Base-by-base conservation (phyloP, 2,113 vertebrate species). In the Sciurus niger region DNA sequence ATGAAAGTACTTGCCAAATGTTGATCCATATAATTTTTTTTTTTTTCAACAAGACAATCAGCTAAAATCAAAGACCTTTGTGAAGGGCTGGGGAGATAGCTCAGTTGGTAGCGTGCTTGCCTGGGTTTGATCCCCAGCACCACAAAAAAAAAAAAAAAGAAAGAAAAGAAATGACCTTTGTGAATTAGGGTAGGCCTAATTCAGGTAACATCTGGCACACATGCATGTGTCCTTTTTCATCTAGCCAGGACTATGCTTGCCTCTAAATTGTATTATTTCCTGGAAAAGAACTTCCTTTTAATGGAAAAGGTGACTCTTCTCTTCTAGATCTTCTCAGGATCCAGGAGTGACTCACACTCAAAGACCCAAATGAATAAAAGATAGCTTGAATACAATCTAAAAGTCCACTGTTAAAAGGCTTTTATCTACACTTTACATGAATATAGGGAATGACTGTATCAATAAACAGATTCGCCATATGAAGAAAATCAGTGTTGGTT, bases 301-400 rank as follows among this genome's bases (percentile, higher is more conserved):
- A 43, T 46, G 60, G 34, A 40, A 58, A 83, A 87, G 6, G 18
- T 65, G 8, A 1, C 46, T 84, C 11, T 77, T 74, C 17, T 13
- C n/a, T 77, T 92, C 46, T 82, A 53, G 43, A 74, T 76, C 14
- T 18, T 48, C 73, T 92, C 53, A 86, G 63, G n/a, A 74, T 67
- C 73, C 13, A 48, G 8, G 51, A 43, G 7, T 60, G n/a, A 67
- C 37, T 37, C 32, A 90, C n/a, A 68, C 55, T 94, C 63, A 40
- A 55, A 92, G 34, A 37, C 37, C 1, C 22, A 55, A 86, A 17
- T 67, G 22, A 90, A 90, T 92, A 63, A 53, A 67, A 67, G 43
- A 34, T 43, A 84, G 72, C 70, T 82, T 83, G 46, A 89, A 82
- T 80, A 67, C 87, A 91, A 79, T 72, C 85, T 90, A 90, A 88